Evolutionary conservation across 2,797 vertebrate genomes (phyloP).

Genomic region (Neosilurus mollespiculum): DNA sequence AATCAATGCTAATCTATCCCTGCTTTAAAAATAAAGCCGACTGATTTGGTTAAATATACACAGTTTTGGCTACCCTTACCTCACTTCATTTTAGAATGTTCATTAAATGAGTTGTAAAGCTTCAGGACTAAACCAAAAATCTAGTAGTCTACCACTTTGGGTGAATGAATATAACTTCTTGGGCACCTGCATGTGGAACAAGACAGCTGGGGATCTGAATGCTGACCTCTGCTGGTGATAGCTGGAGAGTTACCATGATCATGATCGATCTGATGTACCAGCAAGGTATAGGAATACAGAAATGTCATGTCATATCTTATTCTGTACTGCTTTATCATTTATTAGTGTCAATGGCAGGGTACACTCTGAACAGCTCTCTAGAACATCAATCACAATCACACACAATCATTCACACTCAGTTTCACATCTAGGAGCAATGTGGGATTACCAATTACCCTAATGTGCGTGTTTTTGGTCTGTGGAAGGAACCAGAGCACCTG

Average conservation of each 20-base stretch:
- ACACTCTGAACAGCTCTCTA: too few relatives aligned
- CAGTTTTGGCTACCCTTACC: background rate
- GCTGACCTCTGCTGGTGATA: conserved; percentile 21
- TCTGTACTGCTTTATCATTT: too few relatives aligned
- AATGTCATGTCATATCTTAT: background rate
- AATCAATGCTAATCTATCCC: background rate
- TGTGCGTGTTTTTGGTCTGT: too few relatives aligned
- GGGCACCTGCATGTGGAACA: conserved; percentile 26
- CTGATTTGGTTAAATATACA: too few relatives aligned
- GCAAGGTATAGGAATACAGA: conserved; percentile 54
- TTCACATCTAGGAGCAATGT: too few relatives aligned
- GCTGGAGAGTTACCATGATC: background rate
- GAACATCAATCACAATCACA: too few relatives aligned
- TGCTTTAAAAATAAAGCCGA: background rate
- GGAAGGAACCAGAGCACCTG: too few relatives aligned
- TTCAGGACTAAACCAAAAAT: background rate
- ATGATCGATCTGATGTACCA: background rate
- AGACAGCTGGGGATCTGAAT: background rate
- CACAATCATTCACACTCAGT: too few relatives aligned
- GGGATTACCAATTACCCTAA: too few relatives aligned
- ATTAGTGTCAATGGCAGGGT: too few relatives aligned
- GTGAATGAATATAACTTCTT: background rate
- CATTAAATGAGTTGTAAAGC: background rate
- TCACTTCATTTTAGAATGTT: background rate
- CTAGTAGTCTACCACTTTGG: background rate